These are phyloP conservation scores for Aulostomus chinensis DNA, from an alignment of 2,797 vertebrate species.

Conservation along the genomic window DNA sequence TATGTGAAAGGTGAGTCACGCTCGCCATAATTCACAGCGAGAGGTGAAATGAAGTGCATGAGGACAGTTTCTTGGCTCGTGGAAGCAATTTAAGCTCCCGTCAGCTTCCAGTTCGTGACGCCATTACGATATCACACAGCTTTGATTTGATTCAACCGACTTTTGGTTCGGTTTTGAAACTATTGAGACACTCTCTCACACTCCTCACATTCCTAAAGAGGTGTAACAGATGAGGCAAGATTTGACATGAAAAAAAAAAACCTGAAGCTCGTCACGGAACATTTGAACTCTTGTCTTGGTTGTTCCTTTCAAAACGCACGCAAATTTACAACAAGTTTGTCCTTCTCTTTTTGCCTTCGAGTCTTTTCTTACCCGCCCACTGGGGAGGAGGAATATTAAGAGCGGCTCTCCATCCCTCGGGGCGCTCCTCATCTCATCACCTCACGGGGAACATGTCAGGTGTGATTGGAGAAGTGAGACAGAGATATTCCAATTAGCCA, in stretches of 20 bases:
- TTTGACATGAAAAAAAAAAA: constrained; percentile 66
- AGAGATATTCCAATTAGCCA: constrained; percentile 47
- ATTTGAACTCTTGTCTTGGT: constrained; percentile 39
- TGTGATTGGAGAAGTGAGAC: constrained; percentile 42
- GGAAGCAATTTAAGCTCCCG: no score
- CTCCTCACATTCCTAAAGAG: constrained; percentile 59
- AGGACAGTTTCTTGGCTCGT: constrained; percentile 21
- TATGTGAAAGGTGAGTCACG: constrained; percentile 40
- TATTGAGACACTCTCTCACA: background rate
- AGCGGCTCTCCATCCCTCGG: constrained; percentile 6
- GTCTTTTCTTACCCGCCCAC: background rate
- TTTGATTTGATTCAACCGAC: background rate
- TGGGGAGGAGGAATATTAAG: background rate
- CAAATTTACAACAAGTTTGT: constrained; percentile 13
- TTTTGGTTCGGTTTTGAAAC: background rate
- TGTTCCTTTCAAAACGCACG: background rate
- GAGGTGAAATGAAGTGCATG: constrained; percentile 47
- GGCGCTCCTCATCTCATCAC: constrained; percentile 35
- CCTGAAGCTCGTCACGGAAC: constrained; percentile 25
- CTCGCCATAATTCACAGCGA: constrained; percentile 24
- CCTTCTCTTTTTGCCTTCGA: background rate
- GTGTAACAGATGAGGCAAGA: constrained; percentile 64
- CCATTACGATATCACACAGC: background rate
- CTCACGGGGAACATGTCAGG: constrained; percentile 35
- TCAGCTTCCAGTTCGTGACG: no score